These are phyloP conservation scores for Pristionchus maxplancki DNA, from an alignment of 2,888 invertebrate genomes.

Conservation along the genomic window DNA sequence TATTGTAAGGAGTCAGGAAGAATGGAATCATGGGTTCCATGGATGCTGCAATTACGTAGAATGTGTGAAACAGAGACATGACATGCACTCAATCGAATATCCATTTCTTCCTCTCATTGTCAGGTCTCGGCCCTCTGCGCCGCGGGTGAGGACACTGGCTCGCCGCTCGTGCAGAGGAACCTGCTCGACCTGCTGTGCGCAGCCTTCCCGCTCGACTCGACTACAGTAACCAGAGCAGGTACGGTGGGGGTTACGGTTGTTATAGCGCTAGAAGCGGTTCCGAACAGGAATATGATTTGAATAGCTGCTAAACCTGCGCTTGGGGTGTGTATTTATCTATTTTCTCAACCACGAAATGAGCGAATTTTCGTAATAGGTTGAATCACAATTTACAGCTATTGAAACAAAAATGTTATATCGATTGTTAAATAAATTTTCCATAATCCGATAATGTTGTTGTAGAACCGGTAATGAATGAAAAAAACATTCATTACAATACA, in stretches of 20 bases:
- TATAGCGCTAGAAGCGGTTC: too few relatives aligned
- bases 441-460: too few relatives aligned
- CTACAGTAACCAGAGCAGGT: constrained; percentile 78
- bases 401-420: too few relatives aligned
- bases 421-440: too few relatives aligned
- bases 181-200: constrained; percentile 86
- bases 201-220: constrained; percentile 89
- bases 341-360: too few relatives aligned
- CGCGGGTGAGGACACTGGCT: constrained; percentile 84
- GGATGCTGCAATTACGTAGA: not conserved
- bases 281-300: too few relatives aligned
- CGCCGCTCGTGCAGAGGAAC: constrained; percentile 51
- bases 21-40: constrained; percentile 34
- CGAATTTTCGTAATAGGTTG: too few relatives aligned
- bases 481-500: too few relatives aligned
- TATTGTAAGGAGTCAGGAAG: not conserved
- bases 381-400: too few relatives aligned
- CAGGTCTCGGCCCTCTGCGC: constrained; percentile 84
- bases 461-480: too few relatives aligned
- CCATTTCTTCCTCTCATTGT: not conserved
- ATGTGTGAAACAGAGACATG: not conserved
- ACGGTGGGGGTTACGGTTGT: not conserved
- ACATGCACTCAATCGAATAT: not conserved
- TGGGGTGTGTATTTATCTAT: too few relatives aligned
- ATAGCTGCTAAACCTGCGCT: too few relatives aligned